phyloP scores from a whole-genome alignment of 2,113 vertebrate species.

The Serinus canaria region DNA sequence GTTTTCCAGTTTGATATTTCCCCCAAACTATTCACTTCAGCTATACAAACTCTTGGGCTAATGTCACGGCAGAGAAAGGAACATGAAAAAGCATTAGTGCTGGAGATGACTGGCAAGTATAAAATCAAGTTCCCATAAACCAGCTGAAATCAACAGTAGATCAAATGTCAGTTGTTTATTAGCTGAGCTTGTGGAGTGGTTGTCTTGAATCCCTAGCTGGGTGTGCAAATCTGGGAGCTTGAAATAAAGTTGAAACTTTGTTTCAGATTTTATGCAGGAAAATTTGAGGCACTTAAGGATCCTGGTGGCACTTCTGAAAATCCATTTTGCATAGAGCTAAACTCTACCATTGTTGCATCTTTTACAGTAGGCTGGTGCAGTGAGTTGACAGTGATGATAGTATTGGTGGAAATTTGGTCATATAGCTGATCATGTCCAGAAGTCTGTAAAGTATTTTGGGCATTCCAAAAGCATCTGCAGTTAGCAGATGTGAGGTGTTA shows the following conservation, averaged over 20 bases:
- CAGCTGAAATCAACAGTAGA: neutral
- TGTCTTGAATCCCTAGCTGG: neutral
- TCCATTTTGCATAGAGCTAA: neutral
- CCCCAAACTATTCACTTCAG: neutral
- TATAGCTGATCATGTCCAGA: neutral
- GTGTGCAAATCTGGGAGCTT: neutral
- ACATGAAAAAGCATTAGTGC: neutral
- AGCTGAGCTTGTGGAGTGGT: neutral
- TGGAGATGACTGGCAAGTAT: neutral
- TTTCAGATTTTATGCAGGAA: neutral
- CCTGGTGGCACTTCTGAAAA: neutral
- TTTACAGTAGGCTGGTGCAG: neutral
- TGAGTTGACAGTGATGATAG: neutral
- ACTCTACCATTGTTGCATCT: neutral
- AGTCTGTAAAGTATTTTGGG: neutral
- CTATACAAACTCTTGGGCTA: neutral
- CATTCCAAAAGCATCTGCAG: neutral
- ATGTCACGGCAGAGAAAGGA: neutral
- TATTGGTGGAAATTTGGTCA: neutral
- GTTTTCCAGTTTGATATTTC: neutral
- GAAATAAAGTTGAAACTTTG: neutral
- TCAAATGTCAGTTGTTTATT: neutral
- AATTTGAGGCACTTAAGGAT: neutral
- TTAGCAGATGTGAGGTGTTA: neutral
- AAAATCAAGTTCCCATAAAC: neutral